Percentiles rank a stretch among this genome's conserved stretches.
These are phyloP conservation scores for Microdon myrmicae DNA, from an alignment of 2,888 invertebrate genomes.

Conservation along the genomic window DNA sequence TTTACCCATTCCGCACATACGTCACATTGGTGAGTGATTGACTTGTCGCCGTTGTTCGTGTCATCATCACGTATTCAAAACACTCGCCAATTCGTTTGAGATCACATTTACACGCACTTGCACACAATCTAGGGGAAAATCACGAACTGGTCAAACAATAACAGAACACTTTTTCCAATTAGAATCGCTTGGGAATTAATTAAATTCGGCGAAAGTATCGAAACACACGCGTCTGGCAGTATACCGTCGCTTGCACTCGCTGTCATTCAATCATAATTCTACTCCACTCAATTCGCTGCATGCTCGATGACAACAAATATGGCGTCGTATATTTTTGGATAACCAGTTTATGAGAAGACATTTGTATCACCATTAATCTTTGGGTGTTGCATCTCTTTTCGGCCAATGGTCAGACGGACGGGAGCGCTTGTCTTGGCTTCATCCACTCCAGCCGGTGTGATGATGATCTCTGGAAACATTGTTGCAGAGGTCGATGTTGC, in stretches of 20 bases:
- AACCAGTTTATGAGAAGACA: conserved; percentile 39
- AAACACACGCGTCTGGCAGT: conserved; percentile 46
- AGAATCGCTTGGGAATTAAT: no score
- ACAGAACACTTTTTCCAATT: no score
- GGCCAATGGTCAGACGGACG: conserved; percentile 22
- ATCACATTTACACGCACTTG: conserved; percentile 4
- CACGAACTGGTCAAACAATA: no score
- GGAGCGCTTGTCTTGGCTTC: neutral
- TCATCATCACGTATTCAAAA: no score
- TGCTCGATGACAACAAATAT: conserved; percentile 57
- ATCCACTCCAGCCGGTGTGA: no score
- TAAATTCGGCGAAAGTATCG: no score
- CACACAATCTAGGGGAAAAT: no score
- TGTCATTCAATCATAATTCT: conserved; percentile 33
- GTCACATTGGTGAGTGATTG: neutral
- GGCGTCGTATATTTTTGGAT: conserved; percentile 57
- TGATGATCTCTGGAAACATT: no score
- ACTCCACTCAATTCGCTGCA: conserved; percentile 36
- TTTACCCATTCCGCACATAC: conserved; percentile 26
- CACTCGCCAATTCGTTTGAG: conserved; percentile 1
- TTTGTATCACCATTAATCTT: conserved; percentile 44
- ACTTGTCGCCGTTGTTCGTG: conserved; percentile 10
- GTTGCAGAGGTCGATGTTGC: conserved; percentile 35
- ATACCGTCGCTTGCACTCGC: conserved; percentile 35
- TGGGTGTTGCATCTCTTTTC: conserved; percentile 18